Evolutionary conservation across 2,888 invertebrate species (phyloP).

Genomic region (Cryptocheilus praepositus): DNA sequence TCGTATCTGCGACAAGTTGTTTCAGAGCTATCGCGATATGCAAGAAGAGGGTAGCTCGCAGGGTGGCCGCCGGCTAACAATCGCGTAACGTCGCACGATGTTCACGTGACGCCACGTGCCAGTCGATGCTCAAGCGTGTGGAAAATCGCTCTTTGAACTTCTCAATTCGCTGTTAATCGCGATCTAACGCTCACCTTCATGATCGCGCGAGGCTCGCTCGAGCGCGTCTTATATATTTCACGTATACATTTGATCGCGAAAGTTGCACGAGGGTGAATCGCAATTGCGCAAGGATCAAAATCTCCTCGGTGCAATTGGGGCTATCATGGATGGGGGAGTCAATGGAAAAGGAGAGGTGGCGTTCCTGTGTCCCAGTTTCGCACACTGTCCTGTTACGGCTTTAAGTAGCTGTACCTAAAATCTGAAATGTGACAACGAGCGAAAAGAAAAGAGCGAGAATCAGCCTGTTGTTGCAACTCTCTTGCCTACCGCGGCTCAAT

Average conservation of each 20-base stretch:
- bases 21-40: neutral
- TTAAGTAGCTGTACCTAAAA: no score
- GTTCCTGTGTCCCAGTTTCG: no score
- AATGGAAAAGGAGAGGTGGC: neutral
- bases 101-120: conserved; percentile 59
- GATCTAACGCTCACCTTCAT: conserved; percentile 58
- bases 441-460: no score
- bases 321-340: neutral
- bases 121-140: conserved; percentile 58
- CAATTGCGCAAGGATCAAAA: conserved; percentile 41
- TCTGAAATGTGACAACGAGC: no score
- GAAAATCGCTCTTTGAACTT: conserved; percentile 69
- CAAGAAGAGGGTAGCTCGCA: neutral
- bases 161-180: conserved; percentile 54
- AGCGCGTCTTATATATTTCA: conserved; percentile 9
- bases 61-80: conserved; percentile 22
- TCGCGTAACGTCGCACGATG: conserved; percentile 50
- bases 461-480: no score
- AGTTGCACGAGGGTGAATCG: conserved; percentile 44
- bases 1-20: neutral
- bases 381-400: no score
- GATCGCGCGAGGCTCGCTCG: conserved; percentile 22
- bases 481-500: conserved; percentile 11
- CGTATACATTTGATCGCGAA: conserved; percentile 36
- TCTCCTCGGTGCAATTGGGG: conserved; percentile 34